A percentile compares a stretch with the other conserved stretches of the same genome.
Evolutionary conservation across 2,888 invertebrate genomes (phyloP).

Genomic region (Malthinus flaveolus): DNA sequence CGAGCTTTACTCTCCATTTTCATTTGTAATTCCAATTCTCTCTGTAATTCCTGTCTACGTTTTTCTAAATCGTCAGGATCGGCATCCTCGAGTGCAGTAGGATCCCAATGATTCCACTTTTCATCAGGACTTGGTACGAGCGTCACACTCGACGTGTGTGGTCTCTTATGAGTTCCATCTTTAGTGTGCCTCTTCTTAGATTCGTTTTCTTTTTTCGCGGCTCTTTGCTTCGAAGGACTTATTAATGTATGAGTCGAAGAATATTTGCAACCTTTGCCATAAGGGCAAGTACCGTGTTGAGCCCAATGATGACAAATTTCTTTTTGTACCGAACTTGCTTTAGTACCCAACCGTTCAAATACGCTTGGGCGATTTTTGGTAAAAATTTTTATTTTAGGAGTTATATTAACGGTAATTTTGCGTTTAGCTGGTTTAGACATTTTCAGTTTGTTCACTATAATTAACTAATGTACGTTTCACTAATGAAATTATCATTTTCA

Average conservation of each 20-base stretch:
- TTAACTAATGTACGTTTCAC: neutral
- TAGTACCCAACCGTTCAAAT: constrained; percentile 80
- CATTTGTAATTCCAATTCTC: constrained; percentile 77
- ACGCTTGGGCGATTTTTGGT: constrained; percentile 73
- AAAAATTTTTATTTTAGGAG: constrained; percentile 66
- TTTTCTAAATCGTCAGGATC: constrained; percentile 80
- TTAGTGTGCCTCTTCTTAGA: constrained; percentile 47
- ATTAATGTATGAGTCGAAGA: constrained; percentile 73
- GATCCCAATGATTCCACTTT: constrained; percentile 77
- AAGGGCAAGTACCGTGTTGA: constrained; percentile 75
- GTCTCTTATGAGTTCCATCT: constrained; percentile 65
- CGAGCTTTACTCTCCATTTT: constrained; percentile 74
- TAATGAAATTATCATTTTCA: constrained; percentile 2
- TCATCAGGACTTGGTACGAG: constrained; percentile 59
- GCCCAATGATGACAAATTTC: constrained; percentile 79
- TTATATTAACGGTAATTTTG: constrained; percentile 75
- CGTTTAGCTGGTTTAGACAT: constrained; percentile 74
- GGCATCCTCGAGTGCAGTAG: constrained; percentile 77
- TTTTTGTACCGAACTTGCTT: constrained; percentile 62
- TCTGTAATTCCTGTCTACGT: constrained; percentile 72
- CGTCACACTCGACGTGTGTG: constrained; percentile 67
- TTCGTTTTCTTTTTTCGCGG: constrained; percentile 67
- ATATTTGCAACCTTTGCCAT: constrained; percentile 78
- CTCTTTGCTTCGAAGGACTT: constrained; percentile 74
- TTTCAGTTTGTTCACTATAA: constrained; percentile 12